These are phyloP conservation scores for Calliopum simillimum DNA, from an alignment of 2,888 invertebrate genomes.

Conservation along the genomic window DNA sequence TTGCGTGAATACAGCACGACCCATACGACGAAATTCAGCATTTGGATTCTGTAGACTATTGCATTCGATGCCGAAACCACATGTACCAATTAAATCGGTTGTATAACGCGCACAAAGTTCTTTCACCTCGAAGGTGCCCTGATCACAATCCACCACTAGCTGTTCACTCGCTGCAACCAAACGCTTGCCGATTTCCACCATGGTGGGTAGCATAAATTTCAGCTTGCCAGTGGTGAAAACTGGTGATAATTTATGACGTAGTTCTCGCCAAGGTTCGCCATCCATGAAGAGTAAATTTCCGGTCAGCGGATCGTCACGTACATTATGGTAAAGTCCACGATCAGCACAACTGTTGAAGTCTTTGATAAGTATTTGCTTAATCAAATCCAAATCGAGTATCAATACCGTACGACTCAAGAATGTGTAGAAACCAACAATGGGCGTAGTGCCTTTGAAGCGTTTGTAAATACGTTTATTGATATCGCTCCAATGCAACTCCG, in stretches of 20 bases:
- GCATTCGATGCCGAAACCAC: slow-evolving; percentile 67
- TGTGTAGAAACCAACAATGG: slow-evolving; percentile 53
- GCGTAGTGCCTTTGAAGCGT: slow-evolving; percentile 45
- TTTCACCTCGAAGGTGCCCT: slow-evolving; percentile 62
- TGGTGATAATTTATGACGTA: slow-evolving; percentile 67
- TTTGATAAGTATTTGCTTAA: slow-evolving; percentile 46
- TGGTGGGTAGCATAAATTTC: slow-evolving; percentile 64
- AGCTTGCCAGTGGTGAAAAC: slow-evolving; percentile 69
- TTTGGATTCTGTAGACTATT: slow-evolving; percentile 63
- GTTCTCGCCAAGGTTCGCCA: slow-evolving; percentile 67
- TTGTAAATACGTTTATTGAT: slow-evolving; percentile 51
- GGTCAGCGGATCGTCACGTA: slow-evolving; percentile 60
- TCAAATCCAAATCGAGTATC: slow-evolving; percentile 57
- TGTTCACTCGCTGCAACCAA: slow-evolving; percentile 68
- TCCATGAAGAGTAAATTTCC: slow-evolving; percentile 59
- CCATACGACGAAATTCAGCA: slow-evolving; percentile 58
- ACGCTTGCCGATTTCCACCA: slow-evolving; percentile 69
- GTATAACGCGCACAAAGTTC: slow-evolving; percentile 61
- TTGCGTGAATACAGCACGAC: slow-evolving; percentile 44
- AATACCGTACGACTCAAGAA: slow-evolving; percentile 50
- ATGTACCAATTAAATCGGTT: slow-evolving; percentile 61
- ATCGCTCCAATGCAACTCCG: slow-evolving; percentile 48
- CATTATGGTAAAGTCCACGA: slow-evolving; percentile 50
- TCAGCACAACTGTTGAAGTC: slow-evolving; percentile 51
- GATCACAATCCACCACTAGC: slow-evolving; percentile 69